Base-by-base conservation (phyloP, 2,888 invertebrate genomes). In the Hemicrepidius hirtus region DNA sequence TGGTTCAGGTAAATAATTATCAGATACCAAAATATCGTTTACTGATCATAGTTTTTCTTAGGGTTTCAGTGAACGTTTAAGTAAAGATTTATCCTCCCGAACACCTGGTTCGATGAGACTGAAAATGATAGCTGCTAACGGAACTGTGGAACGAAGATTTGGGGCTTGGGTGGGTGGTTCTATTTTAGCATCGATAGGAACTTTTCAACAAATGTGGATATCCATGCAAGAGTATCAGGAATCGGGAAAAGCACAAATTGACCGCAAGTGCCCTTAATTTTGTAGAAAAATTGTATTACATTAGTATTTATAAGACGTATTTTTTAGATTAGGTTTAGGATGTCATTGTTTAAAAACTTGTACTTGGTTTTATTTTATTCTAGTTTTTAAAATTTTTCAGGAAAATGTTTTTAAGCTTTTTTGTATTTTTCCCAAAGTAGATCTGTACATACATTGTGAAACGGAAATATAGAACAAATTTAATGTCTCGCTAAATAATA, bases 181-280 rank as follows among this genome's bases (percentile, higher is more conserved):
- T 0, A 99, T 99, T 81, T 88, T 99, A 57, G 99, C 98, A 0
- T 99, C 99, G 0, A 94, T 99, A 82, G 99, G 99, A 6, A 97
- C 98, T 18, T 99, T 99, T 89, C 99, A 99, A 84, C 99, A 99
- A 87, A 98, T 99, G 97, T 99, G 99, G 99, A 97, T 99, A 80
- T 98, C 98, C 0, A 97, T 97, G 80, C 98, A 98, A 86, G 99
- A 99, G 86, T 99, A 99, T 86, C 98, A 99, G 82, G 99, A 99
- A 84, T 95, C 95, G 0, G 99, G 99, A 21, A 98, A 98, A 84
- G 92, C 94, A 41, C 98, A 98, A 87, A 95, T 99, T 49, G 99
- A 99, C 83, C 90, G 98, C 83, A 99, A 99, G 87, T 96, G 95
- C 81, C 95, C 95, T 68, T 95, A 91, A 87, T 57, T 37, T 18